Conservation (phyloP, 2,113 vertebrate genomes). For the Eulemur macaco region DNA sequence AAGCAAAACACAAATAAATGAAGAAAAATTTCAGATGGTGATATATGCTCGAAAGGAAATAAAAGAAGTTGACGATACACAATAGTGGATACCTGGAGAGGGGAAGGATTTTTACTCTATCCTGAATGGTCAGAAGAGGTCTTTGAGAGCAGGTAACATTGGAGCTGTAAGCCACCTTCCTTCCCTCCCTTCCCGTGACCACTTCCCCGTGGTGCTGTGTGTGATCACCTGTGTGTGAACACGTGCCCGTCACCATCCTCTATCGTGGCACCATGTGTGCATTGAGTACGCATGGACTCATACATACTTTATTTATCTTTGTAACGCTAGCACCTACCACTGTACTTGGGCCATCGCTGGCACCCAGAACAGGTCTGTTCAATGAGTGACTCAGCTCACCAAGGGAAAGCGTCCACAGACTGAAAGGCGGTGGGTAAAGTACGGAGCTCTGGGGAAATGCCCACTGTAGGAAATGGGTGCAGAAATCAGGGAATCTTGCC, state of each 20-base stretch:
- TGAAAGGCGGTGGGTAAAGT: neutral
- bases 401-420: neutral
- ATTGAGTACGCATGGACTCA: neutral
- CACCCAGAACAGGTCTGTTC: neutral
- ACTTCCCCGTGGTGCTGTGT: too few species aligned
- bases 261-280: neutral
- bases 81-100: neutral
- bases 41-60: neutral
- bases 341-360: neutral
- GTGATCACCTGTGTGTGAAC: neutral
- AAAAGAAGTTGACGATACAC: neutral
- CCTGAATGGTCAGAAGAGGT: neutral
- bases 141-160: neutral
- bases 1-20: neutral
- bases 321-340: neutral
- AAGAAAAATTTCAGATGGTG: neutral
- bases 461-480: neutral
- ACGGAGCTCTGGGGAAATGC: neutral
- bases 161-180: neutral
- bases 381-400: neutral
- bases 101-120: neutral
- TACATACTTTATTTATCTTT: neutral
- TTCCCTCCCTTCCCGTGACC: rapidly evolving
- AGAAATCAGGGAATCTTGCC: neutral
- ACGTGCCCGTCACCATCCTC: neutral